Base-by-base conservation (phyloP, 2,113 vertebrate species). In the Pluvialis apricaria region DNA sequence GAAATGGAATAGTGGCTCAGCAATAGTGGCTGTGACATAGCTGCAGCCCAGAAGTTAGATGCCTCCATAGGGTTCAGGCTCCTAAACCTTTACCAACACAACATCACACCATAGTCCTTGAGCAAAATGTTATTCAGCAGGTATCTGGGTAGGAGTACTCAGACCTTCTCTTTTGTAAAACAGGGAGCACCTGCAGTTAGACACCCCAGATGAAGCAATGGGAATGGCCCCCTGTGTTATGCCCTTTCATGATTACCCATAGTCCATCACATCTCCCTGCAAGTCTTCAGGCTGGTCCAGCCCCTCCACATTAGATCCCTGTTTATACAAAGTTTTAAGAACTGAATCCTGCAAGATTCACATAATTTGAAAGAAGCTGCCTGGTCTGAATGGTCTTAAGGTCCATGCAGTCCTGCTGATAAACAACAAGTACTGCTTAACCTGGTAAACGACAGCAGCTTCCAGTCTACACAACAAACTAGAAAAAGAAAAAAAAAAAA, bases 161-260 rank as follows among this genome's bases (percentile, higher is more conserved):
- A 85, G 7, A 82, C 11, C 5, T 64, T 55, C 25, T 58, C 5
- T 47, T 64, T 32, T 71, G 36, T 40, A 60, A 72, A 81, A 70
- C 34, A 52, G 24, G 21, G 22, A 70, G 7, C 8, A 55, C 2
- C 3, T 38, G 13, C 1, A 0, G 28, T 80, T 79, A 72, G 57
- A 86, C 2, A 52, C 6, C 31, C 22, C 28, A 65, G 18, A 16
- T 10, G 15, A 85, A 87, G 26, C 10, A 68, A 11, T 25, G 29
- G 51, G 16, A 73, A 28, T 3, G n/a, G 32, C 0, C 13, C 3
- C 4, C 1, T 49, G 5, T n/a, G 6, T 47, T 55, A 69, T 2
- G 2, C 9, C 11, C 11, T 77, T 82, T 72, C 14, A 28, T 65
- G 40, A 57, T 36, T 82, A n/a, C 9, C 3, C 9, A 13, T 12